These are phyloP conservation scores for Protomyctophum bolini DNA, from an alignment of 2,113 vertebrate genomes.

Conservation along the genomic window DNA sequence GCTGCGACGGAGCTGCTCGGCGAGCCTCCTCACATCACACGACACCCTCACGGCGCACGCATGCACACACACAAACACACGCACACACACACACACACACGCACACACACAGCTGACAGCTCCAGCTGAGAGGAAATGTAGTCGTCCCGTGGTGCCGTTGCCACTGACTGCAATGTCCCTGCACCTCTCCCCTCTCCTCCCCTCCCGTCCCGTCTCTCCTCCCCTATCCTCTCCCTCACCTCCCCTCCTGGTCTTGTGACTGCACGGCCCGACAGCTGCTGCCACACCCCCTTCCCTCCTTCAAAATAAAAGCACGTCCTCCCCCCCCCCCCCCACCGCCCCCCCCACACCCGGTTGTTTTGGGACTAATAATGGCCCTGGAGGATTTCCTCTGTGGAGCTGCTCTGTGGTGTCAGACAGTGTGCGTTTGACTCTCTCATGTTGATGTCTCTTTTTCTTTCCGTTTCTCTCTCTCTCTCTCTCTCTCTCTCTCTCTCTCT, in stretches of 20 bases:
- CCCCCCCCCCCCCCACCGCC: too few species aligned
- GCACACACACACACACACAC: not conserved
- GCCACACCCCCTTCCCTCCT: slow-evolving; percentile 24
- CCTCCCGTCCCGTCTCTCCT: not conserved
- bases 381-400: too few species aligned
- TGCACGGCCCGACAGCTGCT: slow-evolving; percentile 55
- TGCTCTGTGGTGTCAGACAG: slow-evolving; percentile 18
- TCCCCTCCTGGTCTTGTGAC: slow-evolving; percentile 68
- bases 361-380: too few species aligned
- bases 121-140: slow-evolving; percentile 10
- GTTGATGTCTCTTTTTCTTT: not conserved
- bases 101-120: slow-evolving; percentile 15
- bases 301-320: slow-evolving; percentile 65
- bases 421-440: not conserved
- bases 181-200: slow-evolving; percentile 28
- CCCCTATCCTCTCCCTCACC: slow-evolving; percentile 13
- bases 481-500: not conserved
- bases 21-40: slow-evolving; percentile 16
- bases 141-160: slow-evolving; percentile 4
- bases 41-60: too few species aligned
- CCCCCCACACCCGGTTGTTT: too few species aligned
- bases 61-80: not conserved
- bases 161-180: slow-evolving; percentile 55
- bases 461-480: not conserved
- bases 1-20: not conserved